Conservation (phyloP, 2,797 vertebrate species). For the Melanitta fusca region DNA sequence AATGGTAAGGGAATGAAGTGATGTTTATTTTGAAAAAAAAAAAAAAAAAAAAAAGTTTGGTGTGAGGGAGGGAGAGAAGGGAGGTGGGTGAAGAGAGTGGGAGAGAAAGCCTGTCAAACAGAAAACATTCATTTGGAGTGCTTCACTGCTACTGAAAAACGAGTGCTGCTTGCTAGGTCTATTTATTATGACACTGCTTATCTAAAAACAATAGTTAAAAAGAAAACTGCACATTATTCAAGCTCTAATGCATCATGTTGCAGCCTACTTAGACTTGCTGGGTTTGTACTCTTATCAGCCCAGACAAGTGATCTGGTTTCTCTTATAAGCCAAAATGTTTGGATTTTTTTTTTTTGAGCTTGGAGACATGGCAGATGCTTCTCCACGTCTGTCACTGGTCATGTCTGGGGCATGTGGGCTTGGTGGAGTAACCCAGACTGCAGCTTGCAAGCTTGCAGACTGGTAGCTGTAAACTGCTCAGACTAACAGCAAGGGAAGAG, state of each 20-base stretch:
- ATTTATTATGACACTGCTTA: constrained; percentile 1
- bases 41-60: background rate
- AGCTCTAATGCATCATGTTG: background rate
- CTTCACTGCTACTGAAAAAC: background rate
- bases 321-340: background rate
- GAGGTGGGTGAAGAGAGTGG: background rate
- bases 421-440: background rate
- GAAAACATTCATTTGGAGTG: background rate
- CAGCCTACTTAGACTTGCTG: background rate
- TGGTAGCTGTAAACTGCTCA: background rate
- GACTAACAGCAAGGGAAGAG: background rate
- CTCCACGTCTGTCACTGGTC: fast-evolving
- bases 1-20: background rate
- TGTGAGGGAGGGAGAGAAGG: background rate
- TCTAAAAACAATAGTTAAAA: constrained; percentile 4
- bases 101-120: background rate
- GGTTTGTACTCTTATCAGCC: background rate
- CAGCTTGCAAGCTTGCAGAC: background rate
- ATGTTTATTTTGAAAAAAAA: background rate
- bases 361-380: background rate
- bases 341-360: background rate
- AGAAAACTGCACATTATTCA: background rate
- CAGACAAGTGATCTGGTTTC: background rate
- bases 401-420: background rate
- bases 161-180: background rate